These are phyloP conservation scores for Elaphurus davidianus DNA, from an alignment of 2,113 vertebrate genomes.

Conservation along the genomic window DNA sequence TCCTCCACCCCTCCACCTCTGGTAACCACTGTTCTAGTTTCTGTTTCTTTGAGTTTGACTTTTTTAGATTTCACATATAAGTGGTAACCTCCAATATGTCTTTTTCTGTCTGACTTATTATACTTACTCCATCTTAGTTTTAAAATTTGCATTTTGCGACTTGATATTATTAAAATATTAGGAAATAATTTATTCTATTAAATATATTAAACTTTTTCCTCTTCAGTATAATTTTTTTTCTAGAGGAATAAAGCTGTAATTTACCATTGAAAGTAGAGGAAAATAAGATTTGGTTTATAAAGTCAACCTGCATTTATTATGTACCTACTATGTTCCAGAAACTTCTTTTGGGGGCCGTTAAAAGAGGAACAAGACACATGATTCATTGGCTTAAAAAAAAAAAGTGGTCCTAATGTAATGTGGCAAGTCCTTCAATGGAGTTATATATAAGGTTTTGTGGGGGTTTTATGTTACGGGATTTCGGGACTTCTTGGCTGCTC, in stretches of 20 bases:
- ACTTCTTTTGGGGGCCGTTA: background rate
- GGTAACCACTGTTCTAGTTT: background rate
- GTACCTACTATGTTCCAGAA: background rate
- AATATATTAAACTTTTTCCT: background rate
- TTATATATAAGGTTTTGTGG: background rate
- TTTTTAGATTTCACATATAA: background rate
- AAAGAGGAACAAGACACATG: background rate
- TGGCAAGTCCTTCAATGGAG: background rate
- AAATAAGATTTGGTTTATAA: background rate
- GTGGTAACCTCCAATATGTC: background rate
- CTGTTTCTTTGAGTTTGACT: background rate
- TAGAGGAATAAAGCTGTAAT: conserved; percentile 14
- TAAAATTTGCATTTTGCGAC: conserved; percentile 27
- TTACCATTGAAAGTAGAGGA: background rate
- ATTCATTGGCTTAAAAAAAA: background rate
- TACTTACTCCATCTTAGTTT: background rate
- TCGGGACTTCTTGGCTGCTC: background rate
- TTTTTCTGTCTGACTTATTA: background rate
- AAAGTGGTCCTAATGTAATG: background rate
- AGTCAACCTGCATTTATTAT: background rate
- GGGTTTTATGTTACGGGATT: background rate
- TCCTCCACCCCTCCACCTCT: background rate
- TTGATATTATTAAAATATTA: background rate
- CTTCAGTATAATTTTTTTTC: conserved; percentile 16
- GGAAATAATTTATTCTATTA: background rate